phyloP scores from a whole-genome alignment of 1,140 invertebrate genomes.

The Saccostrea cuccullata region DNA sequence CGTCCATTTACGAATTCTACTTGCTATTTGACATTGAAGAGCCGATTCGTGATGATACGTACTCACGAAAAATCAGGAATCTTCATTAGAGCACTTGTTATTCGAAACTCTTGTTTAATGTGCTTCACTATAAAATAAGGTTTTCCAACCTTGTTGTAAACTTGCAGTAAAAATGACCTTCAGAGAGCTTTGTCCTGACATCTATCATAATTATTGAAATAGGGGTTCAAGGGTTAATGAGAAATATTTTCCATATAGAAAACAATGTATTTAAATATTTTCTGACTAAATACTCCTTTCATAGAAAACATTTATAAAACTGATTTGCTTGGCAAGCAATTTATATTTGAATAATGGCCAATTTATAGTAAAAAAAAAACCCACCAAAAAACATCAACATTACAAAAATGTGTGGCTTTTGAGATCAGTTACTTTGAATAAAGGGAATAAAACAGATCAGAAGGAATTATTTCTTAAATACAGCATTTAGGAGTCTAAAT shows the following conservation, averaged over 20 bases:
- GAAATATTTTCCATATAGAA: background rate
- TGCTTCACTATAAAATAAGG: background rate
- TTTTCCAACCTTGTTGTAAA: background rate
- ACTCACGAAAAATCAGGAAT: no score
- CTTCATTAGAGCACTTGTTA: no score
- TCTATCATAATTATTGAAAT: background rate
- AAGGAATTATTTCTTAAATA: no score
- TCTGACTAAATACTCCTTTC: background rate
- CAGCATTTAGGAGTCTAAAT: no score
- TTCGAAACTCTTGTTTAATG: background rate
- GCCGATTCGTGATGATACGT: no score
- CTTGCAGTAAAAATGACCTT: background rate
- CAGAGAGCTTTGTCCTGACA: background rate
- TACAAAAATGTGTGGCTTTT: conserved; percentile 2
- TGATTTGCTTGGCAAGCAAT: background rate
- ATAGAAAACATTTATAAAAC: background rate
- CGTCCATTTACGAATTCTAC: no score
- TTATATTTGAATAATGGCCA: conserved; percentile 27
- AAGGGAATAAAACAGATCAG: no score
- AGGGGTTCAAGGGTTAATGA: background rate
- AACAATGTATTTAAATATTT: background rate
- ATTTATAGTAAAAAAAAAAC: background rate
- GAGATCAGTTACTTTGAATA: background rate
- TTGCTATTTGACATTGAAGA: no score
- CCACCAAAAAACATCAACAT: conserved; percentile 10